Evolutionary conservation across 2,113 vertebrate genomes (phyloP).

Genomic region (Glaucidium brasilianum): DNA sequence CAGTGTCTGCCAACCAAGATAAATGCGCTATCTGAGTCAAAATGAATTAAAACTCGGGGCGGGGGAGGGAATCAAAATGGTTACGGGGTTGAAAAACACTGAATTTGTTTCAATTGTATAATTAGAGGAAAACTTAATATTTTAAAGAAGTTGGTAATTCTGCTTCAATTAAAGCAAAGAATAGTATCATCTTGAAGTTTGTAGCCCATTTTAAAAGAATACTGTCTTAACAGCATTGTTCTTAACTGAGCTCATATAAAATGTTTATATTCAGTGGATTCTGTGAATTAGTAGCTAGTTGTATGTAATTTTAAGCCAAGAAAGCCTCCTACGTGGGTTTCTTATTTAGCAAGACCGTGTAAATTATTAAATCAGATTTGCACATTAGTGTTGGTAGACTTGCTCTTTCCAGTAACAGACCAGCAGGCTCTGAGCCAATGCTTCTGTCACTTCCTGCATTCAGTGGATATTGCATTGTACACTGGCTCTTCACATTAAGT

Average conservation of each 20-base stretch:
- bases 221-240: background rate
- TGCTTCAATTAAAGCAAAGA: background rate
- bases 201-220: background rate
- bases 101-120: background rate
- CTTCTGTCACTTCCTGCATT: background rate
- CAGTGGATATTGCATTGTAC: background rate
- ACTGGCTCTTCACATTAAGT: fast-evolving
- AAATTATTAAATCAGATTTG: constrained; percentile 19
- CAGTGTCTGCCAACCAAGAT: background rate
- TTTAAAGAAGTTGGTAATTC: background rate
- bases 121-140: background rate
- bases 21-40: background rate
- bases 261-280: background rate
- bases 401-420: background rate
- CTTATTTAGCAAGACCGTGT: background rate
- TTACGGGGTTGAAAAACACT: background rate
- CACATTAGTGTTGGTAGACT: background rate
- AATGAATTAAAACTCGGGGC: background rate
- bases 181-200: background rate
- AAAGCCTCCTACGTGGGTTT: background rate
- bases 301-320: background rate
- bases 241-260: background rate
- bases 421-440: background rate
- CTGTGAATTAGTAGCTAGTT: background rate
- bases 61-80: background rate